Conservation (phyloP, 2,888 invertebrate species). For the Clivina fossor region DNA sequence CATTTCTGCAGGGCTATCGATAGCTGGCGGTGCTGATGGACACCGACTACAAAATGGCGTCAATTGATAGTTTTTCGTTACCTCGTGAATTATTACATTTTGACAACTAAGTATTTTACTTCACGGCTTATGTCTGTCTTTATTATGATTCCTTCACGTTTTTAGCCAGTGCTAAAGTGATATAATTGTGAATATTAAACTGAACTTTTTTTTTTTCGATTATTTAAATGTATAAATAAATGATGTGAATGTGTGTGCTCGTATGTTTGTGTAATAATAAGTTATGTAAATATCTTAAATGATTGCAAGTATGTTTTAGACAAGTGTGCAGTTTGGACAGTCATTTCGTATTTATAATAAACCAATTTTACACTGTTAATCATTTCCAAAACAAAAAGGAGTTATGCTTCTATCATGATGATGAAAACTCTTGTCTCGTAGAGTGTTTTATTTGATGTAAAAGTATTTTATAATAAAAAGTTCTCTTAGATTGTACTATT, state of each 20-base stretch:
- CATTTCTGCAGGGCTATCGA: no score
- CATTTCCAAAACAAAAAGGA: constrained; percentile 15
- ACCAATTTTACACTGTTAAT: constrained; percentile 19
- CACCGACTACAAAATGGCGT: no score
- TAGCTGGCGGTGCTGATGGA: no score
- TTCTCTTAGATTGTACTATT: constrained; percentile 6
- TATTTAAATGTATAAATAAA: constrained; percentile 13
- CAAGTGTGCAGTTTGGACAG: no score
- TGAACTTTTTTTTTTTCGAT: constrained; percentile 1
- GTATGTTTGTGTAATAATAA: no score
- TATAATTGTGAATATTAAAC: constrained; percentile 17
- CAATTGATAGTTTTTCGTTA: no score
- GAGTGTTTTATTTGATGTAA: constrained; percentile 24
- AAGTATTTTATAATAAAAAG: constrained; percentile 29
- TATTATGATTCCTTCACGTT: constrained; percentile 1
- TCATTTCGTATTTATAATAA: no score
- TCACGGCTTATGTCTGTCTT: constrained; percentile 1
- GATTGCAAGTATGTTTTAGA: constrained; percentile 7
- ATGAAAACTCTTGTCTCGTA: constrained; percentile 6
- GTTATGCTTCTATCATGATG: constrained; percentile 15
- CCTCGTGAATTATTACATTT: no score
- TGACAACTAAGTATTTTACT: constrained; percentile 1
- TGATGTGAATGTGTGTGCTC: constrained; percentile 12
- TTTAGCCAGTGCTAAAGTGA: constrained; percentile 3
- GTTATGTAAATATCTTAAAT: constrained; percentile 23